Percentiles rank a stretch among this genome's conserved stretches.
These are phyloP conservation scores for Callospermophilus lateralis DNA, from an alignment of 2,113 vertebrate genomes.

Conservation along the genomic window DNA sequence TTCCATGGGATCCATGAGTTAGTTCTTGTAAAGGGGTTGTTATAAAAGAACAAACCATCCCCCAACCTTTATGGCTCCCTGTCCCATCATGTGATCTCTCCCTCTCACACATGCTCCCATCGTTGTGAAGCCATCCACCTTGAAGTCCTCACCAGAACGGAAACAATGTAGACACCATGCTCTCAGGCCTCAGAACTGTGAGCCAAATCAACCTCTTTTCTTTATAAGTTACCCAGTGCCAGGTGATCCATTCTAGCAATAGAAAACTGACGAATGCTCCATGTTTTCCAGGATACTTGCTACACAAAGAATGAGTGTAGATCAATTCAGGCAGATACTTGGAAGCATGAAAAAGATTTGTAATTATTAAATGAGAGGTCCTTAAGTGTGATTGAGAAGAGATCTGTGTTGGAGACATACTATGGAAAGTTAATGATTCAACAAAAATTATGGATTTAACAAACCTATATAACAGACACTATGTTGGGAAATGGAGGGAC, in stretches of 20 bases:
- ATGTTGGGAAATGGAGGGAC: background rate
- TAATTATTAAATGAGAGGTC: background rate
- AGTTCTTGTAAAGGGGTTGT: background rate
- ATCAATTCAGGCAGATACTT: background rate
- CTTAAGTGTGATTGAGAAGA: background rate
- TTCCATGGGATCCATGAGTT: background rate
- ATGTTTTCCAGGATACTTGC: background rate
- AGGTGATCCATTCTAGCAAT: background rate
- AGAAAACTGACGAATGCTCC: background rate
- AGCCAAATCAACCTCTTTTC: background rate
- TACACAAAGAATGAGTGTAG: background rate
- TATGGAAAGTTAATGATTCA: background rate
- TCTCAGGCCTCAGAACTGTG: background rate
- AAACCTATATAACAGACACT: background rate
- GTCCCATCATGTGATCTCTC: background rate
- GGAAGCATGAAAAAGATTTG: background rate
- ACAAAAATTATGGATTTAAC: background rate
- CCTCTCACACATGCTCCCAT: background rate
- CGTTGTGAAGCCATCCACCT: background rate
- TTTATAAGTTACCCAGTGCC: background rate
- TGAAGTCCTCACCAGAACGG: background rate
- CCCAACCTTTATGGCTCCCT: background rate
- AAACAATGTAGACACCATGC: background rate
- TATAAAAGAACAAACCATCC: background rate
- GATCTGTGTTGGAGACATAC: background rate